Conservation (phyloP, 1,140 invertebrate species). For the Dendrolimus kikuchii region DNA sequence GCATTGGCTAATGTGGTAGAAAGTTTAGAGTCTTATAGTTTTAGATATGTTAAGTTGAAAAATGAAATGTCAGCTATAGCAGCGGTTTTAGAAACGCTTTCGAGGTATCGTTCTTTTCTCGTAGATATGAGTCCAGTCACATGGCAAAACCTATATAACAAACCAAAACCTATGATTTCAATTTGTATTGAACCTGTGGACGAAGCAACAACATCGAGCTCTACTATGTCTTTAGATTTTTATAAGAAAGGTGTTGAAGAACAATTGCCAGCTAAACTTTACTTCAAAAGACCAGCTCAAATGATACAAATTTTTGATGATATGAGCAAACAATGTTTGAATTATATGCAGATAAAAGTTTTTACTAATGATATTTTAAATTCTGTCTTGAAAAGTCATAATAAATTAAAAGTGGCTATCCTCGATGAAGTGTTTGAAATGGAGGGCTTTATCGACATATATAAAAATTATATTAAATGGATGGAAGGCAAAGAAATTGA, state of each 20-base stretch:
- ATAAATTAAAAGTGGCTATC: slow-evolving; percentile 13
- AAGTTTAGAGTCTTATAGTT: slow-evolving; percentile 15
- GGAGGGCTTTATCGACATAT: slow-evolving; percentile 10
- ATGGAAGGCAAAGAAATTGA: slow-evolving; percentile 15
- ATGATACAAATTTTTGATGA: slow-evolving; percentile 17
- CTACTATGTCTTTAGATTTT: background rate
- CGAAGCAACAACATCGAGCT: background rate
- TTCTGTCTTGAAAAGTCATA: slow-evolving; percentile 8
- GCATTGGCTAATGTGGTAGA: slow-evolving; percentile 12
- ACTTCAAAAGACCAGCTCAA: slow-evolving; percentile 22
- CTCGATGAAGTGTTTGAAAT: slow-evolving; percentile 13
- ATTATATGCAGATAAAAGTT: slow-evolving; percentile 23
- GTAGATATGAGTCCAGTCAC: slow-evolving; percentile 14
- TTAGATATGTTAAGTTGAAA: slow-evolving; percentile 16
- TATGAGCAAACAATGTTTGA: slow-evolving; percentile 20
- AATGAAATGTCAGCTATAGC: slow-evolving; percentile 16
- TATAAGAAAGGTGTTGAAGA: slow-evolving; percentile 3
- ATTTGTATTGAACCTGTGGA: background rate
- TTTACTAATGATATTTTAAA: slow-evolving; percentile 12
- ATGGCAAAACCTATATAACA: slow-evolving; percentile 11
- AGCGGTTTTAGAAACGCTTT: slow-evolving; percentile 19
- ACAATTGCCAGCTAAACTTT: slow-evolving; percentile 11
- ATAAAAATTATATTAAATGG: slow-evolving; percentile 12
- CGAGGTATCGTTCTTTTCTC: slow-evolving; percentile 24
- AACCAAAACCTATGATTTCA: too few relatives aligned